These are phyloP conservation scores for Phylloscopus trochilus DNA, from an alignment of 2,113 vertebrate genomes.

Conservation along the genomic window DNA sequence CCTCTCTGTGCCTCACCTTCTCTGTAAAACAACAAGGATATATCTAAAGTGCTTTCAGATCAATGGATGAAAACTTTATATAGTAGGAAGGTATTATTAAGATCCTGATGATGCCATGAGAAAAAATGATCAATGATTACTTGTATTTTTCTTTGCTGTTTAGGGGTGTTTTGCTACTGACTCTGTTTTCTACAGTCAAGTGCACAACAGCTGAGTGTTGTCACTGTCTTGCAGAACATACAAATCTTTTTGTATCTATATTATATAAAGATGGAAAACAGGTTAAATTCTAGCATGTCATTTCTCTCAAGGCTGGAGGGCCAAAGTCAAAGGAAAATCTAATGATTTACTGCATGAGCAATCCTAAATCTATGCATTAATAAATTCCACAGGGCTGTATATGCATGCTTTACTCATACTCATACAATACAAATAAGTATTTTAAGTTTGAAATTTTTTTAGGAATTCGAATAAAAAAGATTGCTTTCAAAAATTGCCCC, in stretches of 20 bases:
- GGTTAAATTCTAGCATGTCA: slow-evolving; percentile 42
- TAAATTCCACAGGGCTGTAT: slow-evolving; percentile 48
- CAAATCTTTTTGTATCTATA: neutral
- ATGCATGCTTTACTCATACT: neutral
- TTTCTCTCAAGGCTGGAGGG: slow-evolving; percentile 53
- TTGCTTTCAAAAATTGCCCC: slow-evolving; percentile 39
- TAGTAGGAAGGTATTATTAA: neutral
- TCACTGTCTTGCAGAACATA: neutral
- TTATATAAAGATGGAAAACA: slow-evolving; percentile 38
- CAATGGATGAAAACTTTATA: neutral
- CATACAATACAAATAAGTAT: neutral
- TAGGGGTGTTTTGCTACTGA: neutral
- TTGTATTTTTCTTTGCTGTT: slow-evolving; percentile 19
- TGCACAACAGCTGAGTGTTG: neutral
- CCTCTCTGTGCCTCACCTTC: neutral
- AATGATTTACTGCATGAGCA: slow-evolving; percentile 59
- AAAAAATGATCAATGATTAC: slow-evolving; percentile 10
- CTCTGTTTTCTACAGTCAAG: neutral
- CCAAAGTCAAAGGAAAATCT: slow-evolving; percentile 55
- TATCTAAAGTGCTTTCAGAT: slow-evolving; percentile 6
- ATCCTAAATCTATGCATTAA: slow-evolving; percentile 50
- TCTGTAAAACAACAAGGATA: neutral
- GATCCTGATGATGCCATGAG: neutral
- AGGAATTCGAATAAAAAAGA: neutral
- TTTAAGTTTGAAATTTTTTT: neutral